These are phyloP conservation scores for Sardinella longiceps DNA, from an alignment of 2,797 vertebrate genomes.

Conservation along the genomic window DNA sequence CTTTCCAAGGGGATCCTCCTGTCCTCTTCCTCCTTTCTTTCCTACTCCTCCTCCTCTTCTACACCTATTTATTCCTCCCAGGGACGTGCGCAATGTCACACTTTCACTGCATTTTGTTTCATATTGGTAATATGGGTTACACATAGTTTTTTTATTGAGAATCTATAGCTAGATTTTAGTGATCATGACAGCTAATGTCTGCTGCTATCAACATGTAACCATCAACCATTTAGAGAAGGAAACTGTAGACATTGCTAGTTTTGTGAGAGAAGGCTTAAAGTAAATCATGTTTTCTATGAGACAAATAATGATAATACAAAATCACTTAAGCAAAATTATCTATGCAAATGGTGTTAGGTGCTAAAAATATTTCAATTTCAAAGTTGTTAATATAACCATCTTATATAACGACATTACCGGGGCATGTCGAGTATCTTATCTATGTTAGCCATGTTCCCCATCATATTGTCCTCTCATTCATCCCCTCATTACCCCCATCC, in stretches of 20 bases:
- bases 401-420: background rate
- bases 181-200: background rate
- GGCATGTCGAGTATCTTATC: background rate
- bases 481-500: background rate
- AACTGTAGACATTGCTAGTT: background rate
- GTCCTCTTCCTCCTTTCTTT: background rate
- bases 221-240: background rate
- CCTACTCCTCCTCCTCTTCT: background rate
- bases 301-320: background rate
- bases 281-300: background rate
- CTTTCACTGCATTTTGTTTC: background rate
- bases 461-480: background rate
- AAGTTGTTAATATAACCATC: background rate
- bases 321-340: background rate
- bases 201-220: background rate
- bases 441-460: background rate
- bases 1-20: slow-evolving; percentile 6
- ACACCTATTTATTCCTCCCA: background rate
- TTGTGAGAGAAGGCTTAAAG: background rate
- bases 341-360: background rate
- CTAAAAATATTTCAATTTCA: background rate
- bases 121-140: background rate
- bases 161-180: background rate
- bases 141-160: background rate
- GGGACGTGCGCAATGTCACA: background rate